A percentile compares a stretch with the other conserved stretches of the same genome.
Evolutionary conservation across 2,797 vertebrate genomes (phyloP).

Genomic region (Triplophysa yarkandensis): DNA sequence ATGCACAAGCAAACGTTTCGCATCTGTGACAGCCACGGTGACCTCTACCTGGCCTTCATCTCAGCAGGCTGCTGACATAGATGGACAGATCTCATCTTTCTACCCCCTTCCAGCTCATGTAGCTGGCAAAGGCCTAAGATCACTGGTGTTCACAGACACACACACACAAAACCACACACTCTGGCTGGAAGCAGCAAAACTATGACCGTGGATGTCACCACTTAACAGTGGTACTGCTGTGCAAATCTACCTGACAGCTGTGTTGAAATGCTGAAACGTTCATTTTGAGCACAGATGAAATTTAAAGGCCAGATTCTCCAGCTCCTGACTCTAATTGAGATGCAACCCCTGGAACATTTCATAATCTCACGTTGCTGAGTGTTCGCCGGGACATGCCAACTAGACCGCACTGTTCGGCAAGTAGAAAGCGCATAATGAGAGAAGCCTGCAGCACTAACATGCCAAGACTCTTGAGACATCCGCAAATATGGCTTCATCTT

Average conservation of each 20-base stretch:
- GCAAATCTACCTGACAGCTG: slow-evolving; percentile 38
- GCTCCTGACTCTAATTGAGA: slow-evolving; percentile 39
- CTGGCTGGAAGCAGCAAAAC: slow-evolving; percentile 27
- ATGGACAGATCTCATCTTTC: slow-evolving; percentile 41
- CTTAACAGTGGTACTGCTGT: slow-evolving; percentile 28
- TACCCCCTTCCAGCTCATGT: slow-evolving; percentile 28
- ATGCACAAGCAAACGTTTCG: slow-evolving; percentile 10
- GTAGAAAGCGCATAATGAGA: slow-evolving; percentile 16
- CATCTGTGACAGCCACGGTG: slow-evolving; percentile 29
- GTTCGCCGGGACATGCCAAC: neutral
- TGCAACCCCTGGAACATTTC: slow-evolving; percentile 28
- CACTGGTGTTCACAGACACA: slow-evolving; percentile 15
- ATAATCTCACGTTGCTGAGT: slow-evolving; percentile 13
- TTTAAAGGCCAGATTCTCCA: slow-evolving; percentile 27
- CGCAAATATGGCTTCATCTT: slow-evolving; percentile 18
- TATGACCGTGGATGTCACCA: slow-evolving; percentile 19
- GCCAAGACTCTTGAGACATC: slow-evolving; percentile 3
- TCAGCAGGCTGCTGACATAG: slow-evolving; percentile 28
- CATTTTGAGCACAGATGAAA: slow-evolving; percentile 30
- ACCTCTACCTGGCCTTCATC: slow-evolving; percentile 50
- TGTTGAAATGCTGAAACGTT: slow-evolving; percentile 27
- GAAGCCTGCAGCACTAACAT: slow-evolving; percentile 4
- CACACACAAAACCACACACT: slow-evolving; percentile 30
- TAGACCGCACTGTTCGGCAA: neutral
- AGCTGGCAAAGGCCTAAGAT: slow-evolving; percentile 23